Base-by-base conservation (phyloP, 2,888 invertebrate species). In the Drosophila algonquin region DNA sequence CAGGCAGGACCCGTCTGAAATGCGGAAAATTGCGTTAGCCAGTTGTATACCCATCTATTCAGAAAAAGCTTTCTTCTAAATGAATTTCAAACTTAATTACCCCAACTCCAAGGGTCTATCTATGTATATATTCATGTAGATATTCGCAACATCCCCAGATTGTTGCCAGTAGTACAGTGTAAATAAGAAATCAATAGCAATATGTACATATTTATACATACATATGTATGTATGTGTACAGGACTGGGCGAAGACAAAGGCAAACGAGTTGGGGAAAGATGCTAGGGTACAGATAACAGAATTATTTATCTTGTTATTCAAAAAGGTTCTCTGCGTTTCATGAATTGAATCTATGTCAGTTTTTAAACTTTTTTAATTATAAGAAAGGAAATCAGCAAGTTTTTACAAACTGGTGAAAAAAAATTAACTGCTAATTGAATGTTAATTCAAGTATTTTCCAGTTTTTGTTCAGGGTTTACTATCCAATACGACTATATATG, bases 1-100 rank as follows among this genome's bases (percentile, higher is more conserved):
- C 95, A 1, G 99, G 98, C 74, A 98, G 93, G 12, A 99, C 99
- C 88, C 94, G 94, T 90, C 96, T 96, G 91, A 3, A 93, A 93
- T 73, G 60, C 18, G 6, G 40, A 74, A 54, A 75, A 85, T 87
- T 63, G 47, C 30, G 55, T 77, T 85, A 77, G 21, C 30, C 65
- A 54, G 24, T 53, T 53, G 30, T 18, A 73, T 79, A 72, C 63
- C 48, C 7, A 48, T 7, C 59, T 61, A 69, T 77, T 77, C 62
- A 77, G 40, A 35, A 53, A 73, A 65, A 62, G 63, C 51, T 50
- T 48, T 56, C 40, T n/a, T 27, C 50, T 57, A 81, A 83, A 87
- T 87, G 30, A 53, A 69, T 83, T 69, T 9, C 30, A 55, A 59
- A 75, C 70, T 62, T 18, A 27, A 48, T 69, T 71, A 69, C 10